Evolutionary conservation across 2,113 vertebrate genomes (phyloP).

Genomic region (Nycticorax nycticorax): DNA sequence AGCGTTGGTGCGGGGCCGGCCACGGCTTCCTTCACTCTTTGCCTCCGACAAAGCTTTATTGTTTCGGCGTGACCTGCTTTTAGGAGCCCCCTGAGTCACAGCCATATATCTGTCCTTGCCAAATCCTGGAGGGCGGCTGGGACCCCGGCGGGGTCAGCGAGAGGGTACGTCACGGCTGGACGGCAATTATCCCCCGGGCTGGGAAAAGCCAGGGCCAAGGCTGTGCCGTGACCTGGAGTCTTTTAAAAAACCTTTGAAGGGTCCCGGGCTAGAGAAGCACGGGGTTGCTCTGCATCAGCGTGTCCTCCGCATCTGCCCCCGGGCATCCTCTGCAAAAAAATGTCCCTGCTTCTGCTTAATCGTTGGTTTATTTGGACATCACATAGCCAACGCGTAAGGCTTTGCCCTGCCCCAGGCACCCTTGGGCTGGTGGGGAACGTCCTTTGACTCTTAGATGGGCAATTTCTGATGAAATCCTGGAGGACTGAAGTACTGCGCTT

Average conservation of each 20-base stretch:
- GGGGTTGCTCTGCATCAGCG: neutral
- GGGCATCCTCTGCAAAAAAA: neutral
- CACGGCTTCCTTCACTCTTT: accelerated
- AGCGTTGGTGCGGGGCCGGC: neutral
- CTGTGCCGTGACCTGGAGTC: neutral
- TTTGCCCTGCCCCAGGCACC: neutral
- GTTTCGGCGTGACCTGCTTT: conserved; percentile 21
- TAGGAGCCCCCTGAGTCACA: conserved; percentile 5
- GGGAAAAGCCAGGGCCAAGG: neutral
- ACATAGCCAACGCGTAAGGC: accelerated
- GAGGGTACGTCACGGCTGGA: conserved; percentile 13
- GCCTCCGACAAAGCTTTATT: conserved; percentile 39
- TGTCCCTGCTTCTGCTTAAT: neutral
- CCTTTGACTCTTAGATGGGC: neutral
- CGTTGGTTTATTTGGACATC: neutral
- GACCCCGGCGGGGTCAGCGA: neutral
- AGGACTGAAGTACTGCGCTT: neutral
- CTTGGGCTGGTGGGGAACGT: neutral
- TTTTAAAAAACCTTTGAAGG: neutral
- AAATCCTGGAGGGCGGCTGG: neutral
- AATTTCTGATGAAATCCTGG: neutral
- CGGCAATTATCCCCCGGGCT: neutral
- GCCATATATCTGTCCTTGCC: conserved; percentile 26
- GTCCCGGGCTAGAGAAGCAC: neutral
- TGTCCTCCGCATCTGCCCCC: neutral